Evolutionary conservation across 2,888 invertebrate species (phyloP), one percentile per base, ranked within the genome.

Genomic region (Papilio gigon): DNA sequence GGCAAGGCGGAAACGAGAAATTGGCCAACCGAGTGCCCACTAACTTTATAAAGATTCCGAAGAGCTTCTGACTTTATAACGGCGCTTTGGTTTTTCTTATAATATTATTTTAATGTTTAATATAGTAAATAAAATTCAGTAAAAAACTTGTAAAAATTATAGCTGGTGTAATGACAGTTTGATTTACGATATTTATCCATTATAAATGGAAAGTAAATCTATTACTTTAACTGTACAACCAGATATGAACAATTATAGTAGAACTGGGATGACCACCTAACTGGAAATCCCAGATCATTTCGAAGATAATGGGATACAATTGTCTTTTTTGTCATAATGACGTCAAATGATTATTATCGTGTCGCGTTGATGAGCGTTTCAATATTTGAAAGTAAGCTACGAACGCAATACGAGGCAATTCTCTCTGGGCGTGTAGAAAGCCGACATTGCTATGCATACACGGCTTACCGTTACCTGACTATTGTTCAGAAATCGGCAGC

Each of bases 1-100:
- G 71, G 71, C 69, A 65, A 72, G 70, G 74, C 69, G 69, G 71
- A 67, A 70, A 70, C 71, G 72, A 65, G 74, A 71, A 73, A 74
- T 74, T 70, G 68, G 73, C 73, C 70, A 37, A 68, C 64, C 59
- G 47, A 68, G 59, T 68, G 37, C 37, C 64, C 64, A 33, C 68
- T 68, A 68, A 68, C 50, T 68, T 68, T 64, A 68, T 68, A 40
- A 64, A 68, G 40, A 30, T 42, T 44, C 37, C 33, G 22, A 59
- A 25, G 40, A 37, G 42, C 30, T 60, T 50, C 69, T 50, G 42
- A 61, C 65, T 69, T 69, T 69, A 60, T 47, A 65, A 58, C 62
- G 30, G 62, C 40, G 25, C 61, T 40, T 40, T 47, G 9, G 30
- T n/a, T 56, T 30, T 30, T 50, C 4, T 50, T 56, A 12, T 56